A percentile compares a stretch with the other conserved stretches of the same genome.
These are phyloP conservation scores for Anastrepha ludens DNA, from an alignment of 1,140 invertebrate genomes.

Conservation along the genomic window DNA sequence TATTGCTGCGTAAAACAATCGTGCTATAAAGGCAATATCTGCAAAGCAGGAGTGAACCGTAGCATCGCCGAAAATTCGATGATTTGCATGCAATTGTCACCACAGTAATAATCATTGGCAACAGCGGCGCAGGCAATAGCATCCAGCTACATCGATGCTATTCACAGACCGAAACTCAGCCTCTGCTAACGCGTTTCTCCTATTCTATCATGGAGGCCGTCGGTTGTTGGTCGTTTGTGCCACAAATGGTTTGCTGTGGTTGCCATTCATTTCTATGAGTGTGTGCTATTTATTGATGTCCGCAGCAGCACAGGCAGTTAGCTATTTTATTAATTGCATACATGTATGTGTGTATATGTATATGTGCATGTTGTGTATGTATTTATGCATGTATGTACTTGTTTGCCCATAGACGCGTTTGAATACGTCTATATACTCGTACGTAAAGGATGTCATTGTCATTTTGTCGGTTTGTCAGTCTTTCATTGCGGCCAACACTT, in stretches of 20 bases:
- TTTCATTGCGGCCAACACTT: no score
- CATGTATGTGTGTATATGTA: neutral
- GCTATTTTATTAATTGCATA: slow-evolving; percentile 16
- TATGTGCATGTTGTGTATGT: neutral
- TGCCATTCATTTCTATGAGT: slow-evolving; percentile 4
- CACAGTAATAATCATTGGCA: slow-evolving; percentile 40
- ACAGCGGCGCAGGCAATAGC: neutral
- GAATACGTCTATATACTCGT: no score
- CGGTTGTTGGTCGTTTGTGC: neutral
- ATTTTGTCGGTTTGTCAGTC: no score
- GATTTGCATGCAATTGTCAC: slow-evolving; percentile 48
- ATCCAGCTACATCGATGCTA: neutral
- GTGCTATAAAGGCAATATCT: no score
- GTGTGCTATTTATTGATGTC: slow-evolving; percentile 42
- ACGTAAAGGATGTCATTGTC: no score
- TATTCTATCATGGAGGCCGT: neutral
- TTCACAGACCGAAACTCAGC: neutral
- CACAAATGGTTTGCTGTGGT: slow-evolving; percentile 40
- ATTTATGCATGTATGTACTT: neutral
- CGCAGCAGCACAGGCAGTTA: slow-evolving; percentile 11
- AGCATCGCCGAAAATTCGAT: slow-evolving; percentile 14
- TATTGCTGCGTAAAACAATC: neutral
- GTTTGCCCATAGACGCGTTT: no score
- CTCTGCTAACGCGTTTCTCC: no score
- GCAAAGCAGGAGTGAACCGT: neutral